A percentile compares a stretch with the other conserved stretches of the same genome.
Conservation (phyloP, 2,113 vertebrate genomes). For the Cyanistes caeruleus region DNA sequence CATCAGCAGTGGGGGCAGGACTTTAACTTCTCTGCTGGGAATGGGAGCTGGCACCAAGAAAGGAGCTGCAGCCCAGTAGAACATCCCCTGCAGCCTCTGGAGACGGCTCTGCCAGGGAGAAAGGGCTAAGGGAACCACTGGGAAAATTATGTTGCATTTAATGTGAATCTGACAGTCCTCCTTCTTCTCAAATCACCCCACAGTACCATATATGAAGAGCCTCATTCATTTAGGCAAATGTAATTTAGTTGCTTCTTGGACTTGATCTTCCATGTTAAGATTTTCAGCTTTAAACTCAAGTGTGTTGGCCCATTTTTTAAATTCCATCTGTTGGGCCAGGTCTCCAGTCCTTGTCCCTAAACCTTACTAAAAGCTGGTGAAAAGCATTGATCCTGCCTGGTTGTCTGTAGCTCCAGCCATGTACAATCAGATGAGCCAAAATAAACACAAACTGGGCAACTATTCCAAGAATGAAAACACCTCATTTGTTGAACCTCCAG, state of each 20-base stretch:
- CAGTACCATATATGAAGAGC: background rate
- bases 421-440: constrained; percentile 26
- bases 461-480: constrained; percentile 59
- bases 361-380: background rate
- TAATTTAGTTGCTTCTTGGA: background rate
- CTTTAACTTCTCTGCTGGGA: background rate
- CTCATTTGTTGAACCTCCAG: constrained; percentile 54
- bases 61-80: background rate
- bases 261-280: background rate
- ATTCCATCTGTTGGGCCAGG: background rate
- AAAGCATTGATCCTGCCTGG: constrained; percentile 27
- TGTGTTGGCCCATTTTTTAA: background rate
- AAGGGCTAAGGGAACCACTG: background rate
- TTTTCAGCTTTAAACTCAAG: background rate
- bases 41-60: background rate
- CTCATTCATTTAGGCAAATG: background rate
- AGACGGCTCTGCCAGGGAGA: background rate
- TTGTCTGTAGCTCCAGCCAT: background rate
- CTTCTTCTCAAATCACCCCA: background rate
- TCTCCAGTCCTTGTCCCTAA: background rate
- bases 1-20: background rate
- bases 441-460: constrained; percentile 43
- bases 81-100: background rate
- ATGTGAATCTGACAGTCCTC: background rate
- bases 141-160: background rate